Percentiles rank a stretch among this genome's conserved stretches.
phyloP scores from a whole-genome alignment of 2,113 vertebrate species.

The Myotis davidii region DNA sequence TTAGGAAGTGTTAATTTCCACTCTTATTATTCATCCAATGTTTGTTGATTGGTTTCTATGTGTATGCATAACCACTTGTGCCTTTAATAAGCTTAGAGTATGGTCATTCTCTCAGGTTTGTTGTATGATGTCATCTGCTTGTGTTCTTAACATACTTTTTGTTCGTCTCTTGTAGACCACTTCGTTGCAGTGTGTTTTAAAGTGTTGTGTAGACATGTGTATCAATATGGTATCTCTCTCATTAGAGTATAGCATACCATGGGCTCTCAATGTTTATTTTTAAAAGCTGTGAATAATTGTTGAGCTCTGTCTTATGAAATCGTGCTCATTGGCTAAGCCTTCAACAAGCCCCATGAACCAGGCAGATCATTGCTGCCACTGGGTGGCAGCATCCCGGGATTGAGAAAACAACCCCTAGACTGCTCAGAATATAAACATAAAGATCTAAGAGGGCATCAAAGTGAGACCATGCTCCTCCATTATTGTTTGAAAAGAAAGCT shows the following conservation, averaged over 20 bases:
- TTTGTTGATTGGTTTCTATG: not conserved
- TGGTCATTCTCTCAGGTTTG: not conserved
- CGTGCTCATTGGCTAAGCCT: not conserved
- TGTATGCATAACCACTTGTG: not conserved
- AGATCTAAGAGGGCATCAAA: not conserved
- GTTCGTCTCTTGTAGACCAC: not conserved
- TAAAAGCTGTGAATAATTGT: not conserved
- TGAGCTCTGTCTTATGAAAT: not conserved
- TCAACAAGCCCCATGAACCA: not conserved
- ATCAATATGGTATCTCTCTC: not conserved
- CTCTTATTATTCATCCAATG: not conserved
- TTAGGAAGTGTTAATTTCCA: not conserved
- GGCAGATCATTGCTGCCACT: conserved; percentile 26
- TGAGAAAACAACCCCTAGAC: not conserved
- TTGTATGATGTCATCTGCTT: not conserved
- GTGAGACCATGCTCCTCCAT: not conserved
- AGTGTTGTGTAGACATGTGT: not conserved
- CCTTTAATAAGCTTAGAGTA: not conserved
- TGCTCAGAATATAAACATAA: not conserved
- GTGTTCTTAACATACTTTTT: not conserved
- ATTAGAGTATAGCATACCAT: not conserved
- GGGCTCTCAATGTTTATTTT: not conserved
- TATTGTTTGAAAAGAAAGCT: not conserved
- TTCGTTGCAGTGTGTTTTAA: not conserved
- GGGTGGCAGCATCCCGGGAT: conserved; percentile 25